These are phyloP conservation scores for Drosophila putrida DNA, from an alignment of 2,888 invertebrate species.

Conservation along the genomic window DNA sequence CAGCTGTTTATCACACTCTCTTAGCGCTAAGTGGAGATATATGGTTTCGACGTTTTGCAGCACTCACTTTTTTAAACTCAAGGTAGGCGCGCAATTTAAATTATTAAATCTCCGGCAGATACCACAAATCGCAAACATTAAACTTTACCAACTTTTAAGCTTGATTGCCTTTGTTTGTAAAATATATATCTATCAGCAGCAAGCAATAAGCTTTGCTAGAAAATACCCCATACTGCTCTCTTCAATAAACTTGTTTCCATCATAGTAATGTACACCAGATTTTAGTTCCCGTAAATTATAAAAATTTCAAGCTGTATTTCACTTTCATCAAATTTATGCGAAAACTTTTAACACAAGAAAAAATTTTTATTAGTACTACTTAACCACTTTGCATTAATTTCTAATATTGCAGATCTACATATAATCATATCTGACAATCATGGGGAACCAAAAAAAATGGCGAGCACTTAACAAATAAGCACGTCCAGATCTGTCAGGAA, in stretches of 20 bases:
- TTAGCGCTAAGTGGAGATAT: background rate
- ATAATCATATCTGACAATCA: constrained; percentile 84
- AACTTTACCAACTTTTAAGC: no score
- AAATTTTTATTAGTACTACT: constrained; percentile 20
- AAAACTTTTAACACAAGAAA: background rate
- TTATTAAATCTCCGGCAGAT: background rate
- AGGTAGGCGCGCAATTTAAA: background rate
- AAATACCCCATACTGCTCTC: no score
- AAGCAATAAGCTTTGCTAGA: no score
- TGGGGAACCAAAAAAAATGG: constrained; percentile 81
- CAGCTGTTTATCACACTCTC: no score
- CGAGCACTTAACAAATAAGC: constrained; percentile 72
- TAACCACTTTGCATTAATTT: constrained; percentile 34
- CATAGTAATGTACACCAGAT: no score
- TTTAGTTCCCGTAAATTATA: no score
- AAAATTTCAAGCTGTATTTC: no score
- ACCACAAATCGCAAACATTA: background rate
- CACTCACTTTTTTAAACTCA: background rate
- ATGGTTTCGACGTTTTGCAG: background rate
- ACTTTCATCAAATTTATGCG: no score
- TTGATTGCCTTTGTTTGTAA: no score
- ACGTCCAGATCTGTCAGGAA: constrained; percentile 1
- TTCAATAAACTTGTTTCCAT: no score
- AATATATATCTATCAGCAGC: no score
- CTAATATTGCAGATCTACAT: constrained; percentile 74